These are phyloP conservation scores for Psococerastis gibbosa DNA, from an alignment of 2,888 invertebrate species.

Conservation along the genomic window DNA sequence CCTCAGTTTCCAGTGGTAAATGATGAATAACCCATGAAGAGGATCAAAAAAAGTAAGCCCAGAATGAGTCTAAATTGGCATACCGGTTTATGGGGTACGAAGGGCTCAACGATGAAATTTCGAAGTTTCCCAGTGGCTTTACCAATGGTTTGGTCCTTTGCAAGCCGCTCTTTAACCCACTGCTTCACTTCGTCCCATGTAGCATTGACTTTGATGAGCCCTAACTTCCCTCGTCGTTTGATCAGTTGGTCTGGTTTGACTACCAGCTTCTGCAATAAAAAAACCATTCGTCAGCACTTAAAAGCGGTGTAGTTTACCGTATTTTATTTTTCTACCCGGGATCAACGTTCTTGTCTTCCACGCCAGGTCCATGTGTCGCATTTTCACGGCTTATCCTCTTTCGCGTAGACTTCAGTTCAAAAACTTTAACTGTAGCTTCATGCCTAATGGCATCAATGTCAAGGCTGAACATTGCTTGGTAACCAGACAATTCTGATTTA, in stretches of 20 bases:
- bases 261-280: constrained; percentile 53
- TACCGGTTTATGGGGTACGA: constrained; percentile 74
- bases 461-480: no score
- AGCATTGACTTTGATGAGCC: constrained; percentile 87
- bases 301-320: background rate
- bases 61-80: constrained; percentile 21
- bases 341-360: no score
- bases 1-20: no score
- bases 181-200: constrained; percentile 54
- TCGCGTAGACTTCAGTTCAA: no score
- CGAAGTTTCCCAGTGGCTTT: constrained; percentile 73
- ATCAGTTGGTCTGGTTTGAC: constrained; percentile 99
- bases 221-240: constrained; percentile 92
- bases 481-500: no score
- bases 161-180: constrained; percentile 74
- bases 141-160: constrained; percentile 73
- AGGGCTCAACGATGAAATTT: constrained; percentile 94
- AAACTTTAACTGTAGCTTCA: no score
- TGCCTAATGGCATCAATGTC: no score
- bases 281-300: constrained; percentile 12
- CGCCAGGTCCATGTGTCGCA: no score
- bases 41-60: background rate
- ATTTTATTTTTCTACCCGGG: constrained; percentile 1
- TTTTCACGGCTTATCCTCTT: no score
- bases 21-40: background rate